Base-by-base conservation (phyloP, 2,113 vertebrate genomes). In the Tychaedon coryphoeus region DNA sequence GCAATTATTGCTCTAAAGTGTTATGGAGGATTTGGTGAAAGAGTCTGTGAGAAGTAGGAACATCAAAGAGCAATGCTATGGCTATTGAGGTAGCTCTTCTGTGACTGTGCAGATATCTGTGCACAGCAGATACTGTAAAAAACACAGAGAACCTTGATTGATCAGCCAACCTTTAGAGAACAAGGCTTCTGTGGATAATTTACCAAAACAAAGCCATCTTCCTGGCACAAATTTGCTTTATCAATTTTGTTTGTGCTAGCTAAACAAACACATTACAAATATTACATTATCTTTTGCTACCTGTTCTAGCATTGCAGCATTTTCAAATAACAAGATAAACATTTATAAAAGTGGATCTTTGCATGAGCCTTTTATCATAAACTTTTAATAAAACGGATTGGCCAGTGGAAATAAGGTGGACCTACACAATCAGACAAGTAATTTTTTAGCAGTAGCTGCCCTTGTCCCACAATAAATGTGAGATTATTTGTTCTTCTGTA, bases 171-270 rank as follows among this genome's bases (percentile, higher is more conserved):
- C 65, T 92, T 93, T 65, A 58, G 18, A 82, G 66, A 78, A 65
- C 58, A 95, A 78, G 50, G 31, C 4, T 91, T 90, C 74, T 69
- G 58, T 69, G 45, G 77, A 38, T 53, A 94, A 79, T 95, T 85
- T 85, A 75, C 93, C 77, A 90, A 89, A 92, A 71, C 50, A 91
- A 95, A 91, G 47, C 38, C 66, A 76, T 79, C 53, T 78, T 73
- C 42, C 53, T 78, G 73, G 28, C 34, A 93, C 57, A 69, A 74
- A 42, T 82, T 82, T 85, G 43, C 26, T 84, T 56, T 61, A 76
- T 66, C 84, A 76, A 50, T 95, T 95, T 86, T 67, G 42, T 69
- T 72, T 43, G 16, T 87, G 33, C 42, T 54, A 51, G 38, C 17
- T 79, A 66, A 95, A 86, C 47, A 95, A 87, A 82, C 34, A 83